Evolutionary conservation across 2,888 invertebrate species (phyloP).

Genomic region (Lepidocyrtoides sp.): DNA sequence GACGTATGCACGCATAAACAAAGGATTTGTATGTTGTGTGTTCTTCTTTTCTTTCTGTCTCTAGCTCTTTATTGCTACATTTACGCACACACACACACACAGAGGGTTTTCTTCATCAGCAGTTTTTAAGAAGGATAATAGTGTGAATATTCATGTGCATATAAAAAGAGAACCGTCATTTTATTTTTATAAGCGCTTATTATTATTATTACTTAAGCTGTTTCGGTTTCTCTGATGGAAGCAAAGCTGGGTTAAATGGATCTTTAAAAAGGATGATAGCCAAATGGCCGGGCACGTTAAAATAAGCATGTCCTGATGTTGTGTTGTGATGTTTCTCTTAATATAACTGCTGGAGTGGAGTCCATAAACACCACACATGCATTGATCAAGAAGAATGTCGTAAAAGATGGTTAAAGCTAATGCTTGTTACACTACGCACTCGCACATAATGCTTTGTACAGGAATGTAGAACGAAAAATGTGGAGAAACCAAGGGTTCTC

Average conservation of each 20-base stretch:
- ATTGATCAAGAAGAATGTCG: not conserved
- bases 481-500: not conserved
- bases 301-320: not conserved
- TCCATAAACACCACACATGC: not conserved
- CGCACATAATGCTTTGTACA: not conserved
- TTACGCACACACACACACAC: not conserved
- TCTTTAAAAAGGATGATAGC: conserved; percentile 2
- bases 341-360: too few species aligned
- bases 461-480: not conserved
- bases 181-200: not conserved
- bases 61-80: not conserved
- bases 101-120: not conserved
- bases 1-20: conserved; percentile 70
- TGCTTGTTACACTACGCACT: not conserved
- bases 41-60: not conserved
- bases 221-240: not conserved
- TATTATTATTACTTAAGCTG: not conserved
- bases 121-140: too few species aligned
- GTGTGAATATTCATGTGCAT: too few species aligned
- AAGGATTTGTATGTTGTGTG: conserved; percentile 40
- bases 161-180: not conserved
- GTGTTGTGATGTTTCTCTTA: conserved; percentile 6
- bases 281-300: conserved; percentile 12
- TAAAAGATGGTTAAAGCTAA: not conserved
- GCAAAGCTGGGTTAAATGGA: not conserved